Evolutionary conservation across 2,113 vertebrate genomes (phyloP).

Genomic region (Halcyon senegalensis): DNA sequence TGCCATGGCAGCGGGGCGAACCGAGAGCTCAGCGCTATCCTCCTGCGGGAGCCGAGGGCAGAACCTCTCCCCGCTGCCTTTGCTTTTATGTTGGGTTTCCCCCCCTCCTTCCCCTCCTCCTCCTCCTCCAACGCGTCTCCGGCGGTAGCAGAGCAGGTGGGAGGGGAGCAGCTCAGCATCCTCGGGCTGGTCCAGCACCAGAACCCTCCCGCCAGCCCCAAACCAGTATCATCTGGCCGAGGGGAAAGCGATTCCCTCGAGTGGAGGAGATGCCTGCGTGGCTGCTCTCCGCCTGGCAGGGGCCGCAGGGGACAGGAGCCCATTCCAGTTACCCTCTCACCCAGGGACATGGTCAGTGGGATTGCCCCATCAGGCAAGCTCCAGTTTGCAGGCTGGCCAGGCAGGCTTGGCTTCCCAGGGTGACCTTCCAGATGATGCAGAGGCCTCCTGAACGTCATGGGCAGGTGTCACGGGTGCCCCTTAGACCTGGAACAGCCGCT

Average conservation of each 20-base stretch:
- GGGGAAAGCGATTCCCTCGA: neutral
- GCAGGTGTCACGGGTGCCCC: too few relatives aligned
- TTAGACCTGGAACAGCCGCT: too few relatives aligned
- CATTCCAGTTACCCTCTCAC: neutral
- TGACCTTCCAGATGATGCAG: neutral
- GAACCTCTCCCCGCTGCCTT: neutral
- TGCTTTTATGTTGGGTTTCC: neutral
- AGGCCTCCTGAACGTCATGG: accelerated
- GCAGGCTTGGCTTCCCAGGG: accelerated
- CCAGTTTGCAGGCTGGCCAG: neutral
- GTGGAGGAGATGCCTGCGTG: neutral
- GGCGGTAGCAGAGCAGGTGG: neutral
- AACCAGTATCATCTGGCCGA: neutral
- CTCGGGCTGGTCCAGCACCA: accelerated
- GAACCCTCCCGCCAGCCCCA: neutral
- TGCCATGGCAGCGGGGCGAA: neutral
- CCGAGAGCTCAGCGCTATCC: neutral
- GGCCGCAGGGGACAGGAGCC: neutral
- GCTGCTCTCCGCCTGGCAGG: neutral
- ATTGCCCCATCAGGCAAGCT: neutral
- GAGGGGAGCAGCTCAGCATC: neutral
- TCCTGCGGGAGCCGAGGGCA: neutral
- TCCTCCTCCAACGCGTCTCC: neutral
- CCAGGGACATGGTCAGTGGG: accelerated
- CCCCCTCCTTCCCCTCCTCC: neutral